Conservation (phyloP, 2,888 invertebrate genomes). For the Agriopis marginaria region DNA sequence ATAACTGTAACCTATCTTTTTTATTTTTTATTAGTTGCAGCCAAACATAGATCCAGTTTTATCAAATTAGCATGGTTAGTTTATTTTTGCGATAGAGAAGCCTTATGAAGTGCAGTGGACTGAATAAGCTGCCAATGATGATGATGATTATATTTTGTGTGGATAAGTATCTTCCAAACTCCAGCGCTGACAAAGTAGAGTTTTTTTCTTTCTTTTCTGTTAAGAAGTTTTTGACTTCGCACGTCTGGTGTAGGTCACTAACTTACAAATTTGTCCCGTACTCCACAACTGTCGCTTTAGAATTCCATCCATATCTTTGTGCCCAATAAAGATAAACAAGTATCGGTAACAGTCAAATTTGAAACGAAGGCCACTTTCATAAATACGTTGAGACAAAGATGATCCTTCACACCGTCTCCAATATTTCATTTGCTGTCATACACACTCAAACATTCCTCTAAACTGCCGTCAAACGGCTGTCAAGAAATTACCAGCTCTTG, state of each 20-base stretch:
- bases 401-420: slow-evolving; percentile 17
- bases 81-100: background rate
- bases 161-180: no score
- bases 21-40: background rate
- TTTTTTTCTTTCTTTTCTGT: no score
- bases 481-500: slow-evolving; percentile 35
- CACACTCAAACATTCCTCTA: slow-evolving; percentile 25
- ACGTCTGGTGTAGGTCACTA: no score
- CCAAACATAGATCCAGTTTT: background rate
- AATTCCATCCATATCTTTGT: background rate
- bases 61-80: background rate
- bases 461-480: slow-evolving; percentile 40
- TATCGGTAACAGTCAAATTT: background rate
- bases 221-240: no score
- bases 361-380: slow-evolving; percentile 12
- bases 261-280: no score
- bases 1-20: slow-evolving; percentile 8
- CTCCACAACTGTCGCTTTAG: background rate
- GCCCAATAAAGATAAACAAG: background rate
- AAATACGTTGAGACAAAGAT: slow-evolving; percentile 9
- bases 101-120: no score
- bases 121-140: no score
- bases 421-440: slow-evolving; percentile 24
- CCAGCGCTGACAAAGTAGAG: background rate
- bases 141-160: no score